These are phyloP conservation scores for Venturia canescens DNA, from an alignment of 1,140 invertebrate species.

Conservation along the genomic window DNA sequence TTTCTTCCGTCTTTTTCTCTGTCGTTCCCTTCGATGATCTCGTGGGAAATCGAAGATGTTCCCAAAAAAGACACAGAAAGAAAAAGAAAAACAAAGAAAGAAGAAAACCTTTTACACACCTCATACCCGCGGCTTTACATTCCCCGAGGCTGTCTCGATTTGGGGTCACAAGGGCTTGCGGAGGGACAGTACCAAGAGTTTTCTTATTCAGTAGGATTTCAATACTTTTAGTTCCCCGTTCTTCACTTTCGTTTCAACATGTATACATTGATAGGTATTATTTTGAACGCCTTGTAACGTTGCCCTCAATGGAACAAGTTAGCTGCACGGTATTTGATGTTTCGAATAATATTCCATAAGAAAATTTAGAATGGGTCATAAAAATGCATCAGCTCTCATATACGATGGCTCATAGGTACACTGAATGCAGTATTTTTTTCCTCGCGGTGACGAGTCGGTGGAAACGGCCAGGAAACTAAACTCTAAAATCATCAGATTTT, in stretches of 20 bases:
- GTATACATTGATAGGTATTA: not conserved
- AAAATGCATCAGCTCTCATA: no score
- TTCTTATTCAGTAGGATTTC: slow-evolving; percentile 41
- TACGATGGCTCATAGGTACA: no score
- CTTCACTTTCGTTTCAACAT: slow-evolving; percentile 18
- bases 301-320: no score
- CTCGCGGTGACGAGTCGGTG: no score
- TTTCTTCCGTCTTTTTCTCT: not conserved
- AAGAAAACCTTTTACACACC: slow-evolving; percentile 36
- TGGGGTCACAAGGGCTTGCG: not conserved
- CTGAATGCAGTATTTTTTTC: no score
- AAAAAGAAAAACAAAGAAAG: not conserved
- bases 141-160: not conserved
- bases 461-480: no score
- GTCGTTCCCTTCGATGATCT: slow-evolving; percentile 31
- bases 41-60: slow-evolving; percentile 38
- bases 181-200: not conserved
- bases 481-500: no score
- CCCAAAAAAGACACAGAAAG: not conserved
- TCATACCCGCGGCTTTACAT: slow-evolving; percentile 17
- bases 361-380: no score
- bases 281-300: no score
- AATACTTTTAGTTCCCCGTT: slow-evolving; percentile 21
- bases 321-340: no score
- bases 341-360: no score